Evolutionary conservation across 2,797 vertebrate species (phyloP).

Genomic region (Atherinosoma microstoma): DNA sequence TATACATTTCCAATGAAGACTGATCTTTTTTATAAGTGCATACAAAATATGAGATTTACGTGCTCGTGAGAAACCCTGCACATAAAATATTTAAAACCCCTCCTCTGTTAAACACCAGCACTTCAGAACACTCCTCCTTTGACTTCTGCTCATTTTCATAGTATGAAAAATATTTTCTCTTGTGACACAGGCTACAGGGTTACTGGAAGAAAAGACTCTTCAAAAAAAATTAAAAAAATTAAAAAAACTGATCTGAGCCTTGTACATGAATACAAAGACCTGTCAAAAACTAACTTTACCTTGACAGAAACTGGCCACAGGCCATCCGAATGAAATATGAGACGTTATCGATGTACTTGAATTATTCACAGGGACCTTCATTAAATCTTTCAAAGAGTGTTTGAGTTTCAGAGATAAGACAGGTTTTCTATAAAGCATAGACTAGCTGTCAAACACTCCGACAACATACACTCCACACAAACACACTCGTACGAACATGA

Average conservation of each 20-base stretch:
- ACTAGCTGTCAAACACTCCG: slow-evolving; percentile 41
- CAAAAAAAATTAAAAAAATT: slow-evolving; percentile 22
- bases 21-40: neutral
- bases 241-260: slow-evolving; percentile 27
- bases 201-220: slow-evolving; percentile 1
- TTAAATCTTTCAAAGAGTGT: slow-evolving; percentile 50
- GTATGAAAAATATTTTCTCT: slow-evolving; percentile 11
- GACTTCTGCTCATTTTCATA: neutral
- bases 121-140: slow-evolving; percentile 10
- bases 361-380: slow-evolving; percentile 67
- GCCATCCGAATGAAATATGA: slow-evolving; percentile 54
- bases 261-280: slow-evolving; percentile 39
- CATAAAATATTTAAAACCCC: neutral
- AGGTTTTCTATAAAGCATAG: slow-evolving; percentile 22
- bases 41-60: neutral
- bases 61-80: neutral
- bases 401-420: slow-evolving; percentile 42
- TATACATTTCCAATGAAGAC: neutral
- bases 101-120: slow-evolving; percentile 2
- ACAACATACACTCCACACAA: neutral
- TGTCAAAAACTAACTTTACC: slow-evolving; percentile 45
- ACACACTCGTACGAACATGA: neutral
- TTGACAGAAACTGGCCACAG: slow-evolving; percentile 37
- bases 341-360: slow-evolving; percentile 57
- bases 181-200: neutral